Percentiles rank a stretch among this genome's conserved stretches.
Evolutionary conservation across 2,888 invertebrate genomes (phyloP).

Genomic region (Troides oblongomaculatus): DNA sequence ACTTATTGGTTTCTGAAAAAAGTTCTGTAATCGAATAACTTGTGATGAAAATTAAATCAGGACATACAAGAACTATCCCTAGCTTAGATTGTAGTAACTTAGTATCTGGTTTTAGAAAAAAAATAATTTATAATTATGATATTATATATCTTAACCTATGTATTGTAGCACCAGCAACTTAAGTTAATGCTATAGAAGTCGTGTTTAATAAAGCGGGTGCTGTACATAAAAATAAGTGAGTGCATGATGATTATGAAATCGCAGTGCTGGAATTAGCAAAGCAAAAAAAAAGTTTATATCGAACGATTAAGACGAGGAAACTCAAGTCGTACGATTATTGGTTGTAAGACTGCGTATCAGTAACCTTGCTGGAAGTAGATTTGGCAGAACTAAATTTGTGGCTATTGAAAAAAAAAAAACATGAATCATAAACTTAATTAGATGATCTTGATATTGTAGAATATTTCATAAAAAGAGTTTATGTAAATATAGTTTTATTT

Average conservation of each 20-base stretch:
- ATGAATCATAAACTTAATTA: background rate
- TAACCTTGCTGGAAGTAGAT: background rate
- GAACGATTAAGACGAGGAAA: constrained; percentile 38
- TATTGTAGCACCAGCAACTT: constrained; percentile 16
- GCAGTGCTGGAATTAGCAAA: constrained; percentile 58
- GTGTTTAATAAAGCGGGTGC: constrained; percentile 42
- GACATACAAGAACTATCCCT: too few species aligned
- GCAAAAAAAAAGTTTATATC: constrained; percentile 39
- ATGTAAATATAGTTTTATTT: too few species aligned
- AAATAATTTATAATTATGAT: too few species aligned
- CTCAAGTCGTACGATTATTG: constrained; percentile 38
- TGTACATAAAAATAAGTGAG: constrained; percentile 46
- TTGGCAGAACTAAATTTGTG: background rate
- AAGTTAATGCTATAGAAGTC: constrained; percentile 21
- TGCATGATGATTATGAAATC: constrained; percentile 74
- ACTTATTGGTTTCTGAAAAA: too few species aligned
- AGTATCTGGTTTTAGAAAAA: too few species aligned
- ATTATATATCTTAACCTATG: background rate
- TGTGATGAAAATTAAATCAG: too few species aligned
- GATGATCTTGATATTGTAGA: too few species aligned
- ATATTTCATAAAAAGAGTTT: too few species aligned
- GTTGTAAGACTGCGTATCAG: background rate
- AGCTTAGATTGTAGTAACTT: too few species aligned
- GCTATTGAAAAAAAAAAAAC: background rate
- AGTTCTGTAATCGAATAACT: too few species aligned